These are phyloP conservation scores for Amblyornis subalaris DNA, from an alignment of 2,113 vertebrate genomes.

Conservation along the genomic window DNA sequence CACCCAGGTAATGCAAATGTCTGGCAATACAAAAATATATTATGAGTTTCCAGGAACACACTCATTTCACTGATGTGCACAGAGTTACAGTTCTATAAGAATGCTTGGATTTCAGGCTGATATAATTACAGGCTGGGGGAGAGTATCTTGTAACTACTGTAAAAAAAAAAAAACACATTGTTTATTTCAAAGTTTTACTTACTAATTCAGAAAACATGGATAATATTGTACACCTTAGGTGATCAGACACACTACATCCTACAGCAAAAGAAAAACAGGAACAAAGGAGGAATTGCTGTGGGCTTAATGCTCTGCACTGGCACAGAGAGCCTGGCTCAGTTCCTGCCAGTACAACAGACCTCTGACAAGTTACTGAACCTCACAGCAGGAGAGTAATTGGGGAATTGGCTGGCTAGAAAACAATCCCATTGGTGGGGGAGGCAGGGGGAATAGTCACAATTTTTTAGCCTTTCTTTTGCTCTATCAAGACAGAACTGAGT, in stretches of 20 bases:
- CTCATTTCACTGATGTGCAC: not conserved
- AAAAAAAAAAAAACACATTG: not conserved
- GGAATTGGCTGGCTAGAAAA: not conserved
- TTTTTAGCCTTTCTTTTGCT: not conserved
- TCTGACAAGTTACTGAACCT: not conserved
- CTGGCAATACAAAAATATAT: not conserved
- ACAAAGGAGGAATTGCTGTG: not conserved
- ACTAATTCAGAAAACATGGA: not conserved
- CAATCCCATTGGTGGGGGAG: not conserved
- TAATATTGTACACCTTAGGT: not conserved
- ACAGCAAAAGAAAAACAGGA: not conserved
- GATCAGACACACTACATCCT: not conserved
- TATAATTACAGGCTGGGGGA: accelerated
- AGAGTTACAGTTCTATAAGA: not conserved
- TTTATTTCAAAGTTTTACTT: not conserved
- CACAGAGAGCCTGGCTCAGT: not conserved
- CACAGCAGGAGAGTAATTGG: not conserved
- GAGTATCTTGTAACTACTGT: not conserved
- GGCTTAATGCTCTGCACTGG: not conserved
- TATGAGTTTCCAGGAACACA: not conserved
- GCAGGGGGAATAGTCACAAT: not conserved
- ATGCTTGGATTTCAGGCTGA: not conserved
- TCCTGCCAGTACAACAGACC: not conserved
- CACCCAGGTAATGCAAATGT: not conserved
- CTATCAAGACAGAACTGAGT: not conserved